Base-by-base conservation (phyloP, 2,797 vertebrate species). In the Siniperca obscura region DNA sequence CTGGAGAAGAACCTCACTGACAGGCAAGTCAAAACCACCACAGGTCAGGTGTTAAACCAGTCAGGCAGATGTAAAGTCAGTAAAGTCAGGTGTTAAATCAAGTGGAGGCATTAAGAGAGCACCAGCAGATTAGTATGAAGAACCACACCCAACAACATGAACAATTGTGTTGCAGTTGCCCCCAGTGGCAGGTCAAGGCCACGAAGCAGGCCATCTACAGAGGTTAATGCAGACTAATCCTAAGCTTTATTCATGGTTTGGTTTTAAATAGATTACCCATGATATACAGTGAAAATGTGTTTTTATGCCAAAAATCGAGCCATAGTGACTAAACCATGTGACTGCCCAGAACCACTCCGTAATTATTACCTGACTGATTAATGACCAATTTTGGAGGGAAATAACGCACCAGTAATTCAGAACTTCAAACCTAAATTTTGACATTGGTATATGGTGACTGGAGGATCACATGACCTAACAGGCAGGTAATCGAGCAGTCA, bases 211-310 rank as follows among this genome's bases (percentile, higher is more conserved):
- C 38, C 16, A 70, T 59, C 52, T 55, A 25, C 14, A 70, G 25
- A 52, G 56, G 60, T 62, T 69, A 55, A 85, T 75, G 3, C 50
- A 40, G 62, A 70, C 34, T 78, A 79, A 73, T 82, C 52, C 64
- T 42, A 50, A 74, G 27, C 44, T 30, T 66, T 44, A 65, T 62
- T 61, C 40, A 53, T 82, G 27, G 70, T 72, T 74, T 67, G 64
- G 52, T 34, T 85, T 86, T 74, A 80, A 80, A 78, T 48, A 69
- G 76, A 80, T 88, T 86, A 71, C 10, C 22, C 69, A 59, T 78
- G 50, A 73, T 60, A 70, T 62, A 19, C 27, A 70, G 44, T 34
- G 27, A 16, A 80, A 78, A 71, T 74, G 2, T 38, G 17, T 38
- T 46, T 68, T 56, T n/a, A 30, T 30, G 22, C 14, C 17, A 12